These are phyloP conservation scores for Synanthedon myopaeformis DNA, from an alignment of 2,888 invertebrate genomes.

Conservation along the genomic window DNA sequence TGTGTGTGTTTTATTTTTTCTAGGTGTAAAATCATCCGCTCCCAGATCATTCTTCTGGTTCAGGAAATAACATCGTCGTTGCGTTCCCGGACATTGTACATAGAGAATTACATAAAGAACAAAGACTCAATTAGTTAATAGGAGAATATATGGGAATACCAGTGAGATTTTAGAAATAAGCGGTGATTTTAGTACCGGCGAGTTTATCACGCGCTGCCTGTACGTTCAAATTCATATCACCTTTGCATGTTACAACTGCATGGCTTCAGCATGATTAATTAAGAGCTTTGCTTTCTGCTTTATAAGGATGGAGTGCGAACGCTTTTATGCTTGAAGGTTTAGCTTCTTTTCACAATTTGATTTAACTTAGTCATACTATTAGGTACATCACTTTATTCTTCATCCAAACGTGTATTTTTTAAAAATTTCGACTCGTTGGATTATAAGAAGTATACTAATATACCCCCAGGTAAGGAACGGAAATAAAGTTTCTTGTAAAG, in stretches of 20 bases:
- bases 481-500: not conserved
- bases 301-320: not conserved
- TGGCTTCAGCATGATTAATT: not conserved
- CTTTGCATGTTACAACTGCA: constrained; percentile 22
- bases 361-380: too few species aligned
- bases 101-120: constrained; percentile 58
- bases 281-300: not conserved
- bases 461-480: too few species aligned
- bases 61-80: constrained; percentile 63
- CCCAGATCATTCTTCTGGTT: constrained; percentile 71
- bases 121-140: constrained; percentile 69
- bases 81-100: constrained; percentile 63
- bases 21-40: constrained; percentile 70
- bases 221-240: constrained; percentile 56
- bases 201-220: constrained; percentile 54
- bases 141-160: constrained; percentile 59
- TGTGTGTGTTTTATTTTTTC: constrained; percentile 60
- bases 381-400: too few species aligned
- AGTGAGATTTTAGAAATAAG: constrained; percentile 68
- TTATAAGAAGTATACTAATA: too few species aligned
- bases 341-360: not conserved
- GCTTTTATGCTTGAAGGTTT: constrained; percentile 1
- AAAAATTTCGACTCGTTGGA: too few species aligned
- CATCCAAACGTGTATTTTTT: too few species aligned
- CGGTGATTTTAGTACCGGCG: constrained; percentile 67